phyloP scores from a whole-genome alignment of 2,797 vertebrate genomes.

The Pangasius sanitwongsei region DNA sequence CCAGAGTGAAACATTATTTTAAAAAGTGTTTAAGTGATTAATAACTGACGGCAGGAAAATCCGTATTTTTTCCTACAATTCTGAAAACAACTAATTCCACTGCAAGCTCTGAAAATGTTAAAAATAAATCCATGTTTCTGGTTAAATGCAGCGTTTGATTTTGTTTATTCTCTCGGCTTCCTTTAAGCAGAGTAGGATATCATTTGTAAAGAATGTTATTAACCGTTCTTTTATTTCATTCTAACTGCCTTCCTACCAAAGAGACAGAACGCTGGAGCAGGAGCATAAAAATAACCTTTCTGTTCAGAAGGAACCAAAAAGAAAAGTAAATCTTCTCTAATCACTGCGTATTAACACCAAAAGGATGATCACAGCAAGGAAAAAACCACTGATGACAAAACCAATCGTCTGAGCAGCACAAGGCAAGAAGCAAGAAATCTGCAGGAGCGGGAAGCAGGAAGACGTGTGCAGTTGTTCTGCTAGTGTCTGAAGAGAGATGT shows the following conservation, averaged over 20 bases:
- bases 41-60: neutral
- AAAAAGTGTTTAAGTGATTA: neutral
- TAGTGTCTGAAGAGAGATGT: neutral
- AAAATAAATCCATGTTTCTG: neutral
- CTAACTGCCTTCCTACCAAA: neutral
- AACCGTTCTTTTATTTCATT: neutral
- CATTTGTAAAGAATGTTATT: neutral
- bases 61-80: neutral
- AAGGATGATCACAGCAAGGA: neutral
- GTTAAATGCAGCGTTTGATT: neutral
- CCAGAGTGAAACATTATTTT: neutral
- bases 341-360: neutral
- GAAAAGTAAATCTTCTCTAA: neutral
- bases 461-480: neutral
- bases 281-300: neutral
- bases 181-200: neutral
- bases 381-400: neutral
- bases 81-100: neutral
- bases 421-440: neutral
- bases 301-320: neutral
- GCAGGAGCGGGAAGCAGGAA: neutral
- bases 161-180: neutral
- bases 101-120: neutral
- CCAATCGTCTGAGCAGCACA: neutral
- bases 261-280: neutral